A percentile compares a stretch with the other conserved stretches of the same genome.
Evolutionary conservation across 2,888 invertebrate species (phyloP).

Genomic region (Dendrolimus pini): DNA sequence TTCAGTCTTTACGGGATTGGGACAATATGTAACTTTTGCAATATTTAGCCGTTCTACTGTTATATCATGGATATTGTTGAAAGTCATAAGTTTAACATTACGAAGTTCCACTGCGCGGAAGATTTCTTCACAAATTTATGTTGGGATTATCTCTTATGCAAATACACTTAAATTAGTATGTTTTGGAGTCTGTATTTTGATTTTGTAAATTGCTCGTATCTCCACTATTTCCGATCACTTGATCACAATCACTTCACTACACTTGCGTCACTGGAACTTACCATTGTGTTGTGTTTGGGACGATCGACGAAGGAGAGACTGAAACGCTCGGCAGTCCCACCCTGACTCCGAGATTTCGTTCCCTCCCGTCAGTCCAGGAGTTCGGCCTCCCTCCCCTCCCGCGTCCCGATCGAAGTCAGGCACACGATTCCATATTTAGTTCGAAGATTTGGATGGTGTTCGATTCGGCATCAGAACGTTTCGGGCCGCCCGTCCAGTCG

Average conservation of each 20-base stretch:
- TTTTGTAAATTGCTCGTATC: slow-evolving; percentile 6
- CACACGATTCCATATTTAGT: slow-evolving; percentile 69
- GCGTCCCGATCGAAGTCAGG: slow-evolving; percentile 19
- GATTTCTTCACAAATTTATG: no score
- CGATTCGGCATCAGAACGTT: slow-evolving; percentile 50
- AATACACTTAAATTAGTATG: background rate
- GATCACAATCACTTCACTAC: slow-evolving; percentile 26
- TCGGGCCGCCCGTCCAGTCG: slow-evolving; percentile 34
- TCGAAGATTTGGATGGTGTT: slow-evolving; percentile 54
- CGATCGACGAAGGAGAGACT: slow-evolving; percentile 71
- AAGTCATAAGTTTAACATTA: no score
- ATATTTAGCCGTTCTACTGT: no score
- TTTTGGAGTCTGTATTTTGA: background rate
- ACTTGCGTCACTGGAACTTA: slow-evolving; percentile 50
- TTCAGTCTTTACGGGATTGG: no score
- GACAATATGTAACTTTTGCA: no score
- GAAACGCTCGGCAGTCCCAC: slow-evolving; percentile 70
- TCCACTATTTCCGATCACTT: slow-evolving; percentile 11
- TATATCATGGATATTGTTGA: no score
- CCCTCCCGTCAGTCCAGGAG: slow-evolving; percentile 44
- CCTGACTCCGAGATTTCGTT: slow-evolving; percentile 64
- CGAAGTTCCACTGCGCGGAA: no score
- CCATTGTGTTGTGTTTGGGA: slow-evolving; percentile 68
- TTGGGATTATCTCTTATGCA: no score
- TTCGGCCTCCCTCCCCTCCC: slow-evolving; percentile 20